These are phyloP conservation scores for Parnassius glacialis DNA, from an alignment of 2,888 invertebrate genomes.

Conservation along the genomic window DNA sequence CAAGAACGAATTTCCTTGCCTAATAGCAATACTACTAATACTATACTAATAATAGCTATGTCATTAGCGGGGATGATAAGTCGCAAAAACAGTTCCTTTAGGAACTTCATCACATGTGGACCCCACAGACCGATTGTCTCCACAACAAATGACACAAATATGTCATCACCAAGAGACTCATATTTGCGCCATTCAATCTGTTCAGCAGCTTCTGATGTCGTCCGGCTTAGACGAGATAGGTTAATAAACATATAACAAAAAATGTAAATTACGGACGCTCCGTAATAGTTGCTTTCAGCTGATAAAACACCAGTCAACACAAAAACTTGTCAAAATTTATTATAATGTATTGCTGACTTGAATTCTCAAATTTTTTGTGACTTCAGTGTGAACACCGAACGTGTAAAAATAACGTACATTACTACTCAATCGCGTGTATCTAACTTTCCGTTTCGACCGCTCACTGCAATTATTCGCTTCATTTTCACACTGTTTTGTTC, in stretches of 20 bases:
- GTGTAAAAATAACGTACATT: conserved; percentile 3
- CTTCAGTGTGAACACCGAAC: conserved; percentile 12
- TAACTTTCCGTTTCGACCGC: conserved; percentile 6
- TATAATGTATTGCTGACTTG: conserved; percentile 6
- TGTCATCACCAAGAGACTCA: no score
- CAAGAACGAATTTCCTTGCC: no score
- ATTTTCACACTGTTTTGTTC: conserved; percentile 8
- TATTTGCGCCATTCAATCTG: no score
- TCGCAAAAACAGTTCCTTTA: no score
- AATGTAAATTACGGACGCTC: not conserved
- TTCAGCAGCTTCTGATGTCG: no score
- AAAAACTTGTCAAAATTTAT: conserved; percentile 7
- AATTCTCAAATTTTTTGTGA: not conserved
- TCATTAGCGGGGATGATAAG: no score
- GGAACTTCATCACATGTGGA: no score
- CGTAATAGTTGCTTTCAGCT: not conserved
- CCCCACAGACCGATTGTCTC: no score
- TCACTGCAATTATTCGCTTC: conserved; percentile 5
- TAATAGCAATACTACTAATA: no score
- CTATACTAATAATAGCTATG: no score
- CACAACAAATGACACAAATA: no score
- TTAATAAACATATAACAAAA: conserved; percentile 1
- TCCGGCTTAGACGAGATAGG: not conserved
- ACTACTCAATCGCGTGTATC: conserved; percentile 15
- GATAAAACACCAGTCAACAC: not conserved